Conservation (phyloP, 2,888 invertebrate genomes). For the Rosalia funebris region DNA sequence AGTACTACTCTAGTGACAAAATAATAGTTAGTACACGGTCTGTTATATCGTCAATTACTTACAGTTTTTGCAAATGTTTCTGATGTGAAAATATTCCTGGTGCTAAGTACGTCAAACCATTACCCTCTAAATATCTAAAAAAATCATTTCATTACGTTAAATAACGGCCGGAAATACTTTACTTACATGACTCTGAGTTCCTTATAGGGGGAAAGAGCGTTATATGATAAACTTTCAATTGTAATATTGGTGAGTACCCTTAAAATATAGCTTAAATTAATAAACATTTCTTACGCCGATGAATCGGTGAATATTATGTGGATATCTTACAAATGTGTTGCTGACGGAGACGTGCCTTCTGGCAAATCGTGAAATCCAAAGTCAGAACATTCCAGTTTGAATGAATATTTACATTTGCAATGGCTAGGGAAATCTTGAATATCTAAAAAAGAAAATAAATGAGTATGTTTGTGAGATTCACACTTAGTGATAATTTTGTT, state of each 20-base stretch:
- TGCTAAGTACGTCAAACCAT: constrained; percentile 22
- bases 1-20: constrained; percentile 7
- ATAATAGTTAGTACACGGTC: neutral
- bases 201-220: constrained; percentile 21
- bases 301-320: constrained; percentile 3
- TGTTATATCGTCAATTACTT: too few species aligned
- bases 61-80: constrained; percentile 32
- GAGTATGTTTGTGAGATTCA: neutral
- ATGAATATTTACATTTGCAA: constrained; percentile 27
- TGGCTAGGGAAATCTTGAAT: constrained; percentile 20
- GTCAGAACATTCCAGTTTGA: constrained; percentile 27
- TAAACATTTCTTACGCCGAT: too few species aligned
- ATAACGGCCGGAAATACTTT: neutral
- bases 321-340: constrained; percentile 33
- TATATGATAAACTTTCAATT: constrained; percentile 10
- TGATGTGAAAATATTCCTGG: constrained; percentile 29
- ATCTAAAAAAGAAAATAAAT: constrained; percentile 26
- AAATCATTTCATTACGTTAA: neutral
- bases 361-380: constrained; percentile 24
- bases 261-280: too few species aligned
- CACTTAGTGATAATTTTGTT: neutral
- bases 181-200: constrained; percentile 26
- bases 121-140: constrained; percentile 30
- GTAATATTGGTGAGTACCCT: constrained; percentile 26
- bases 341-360: constrained; percentile 21